phyloP scores from a whole-genome alignment of 1,140 invertebrate genomes.

The Zaprionus ornatus region DNA sequence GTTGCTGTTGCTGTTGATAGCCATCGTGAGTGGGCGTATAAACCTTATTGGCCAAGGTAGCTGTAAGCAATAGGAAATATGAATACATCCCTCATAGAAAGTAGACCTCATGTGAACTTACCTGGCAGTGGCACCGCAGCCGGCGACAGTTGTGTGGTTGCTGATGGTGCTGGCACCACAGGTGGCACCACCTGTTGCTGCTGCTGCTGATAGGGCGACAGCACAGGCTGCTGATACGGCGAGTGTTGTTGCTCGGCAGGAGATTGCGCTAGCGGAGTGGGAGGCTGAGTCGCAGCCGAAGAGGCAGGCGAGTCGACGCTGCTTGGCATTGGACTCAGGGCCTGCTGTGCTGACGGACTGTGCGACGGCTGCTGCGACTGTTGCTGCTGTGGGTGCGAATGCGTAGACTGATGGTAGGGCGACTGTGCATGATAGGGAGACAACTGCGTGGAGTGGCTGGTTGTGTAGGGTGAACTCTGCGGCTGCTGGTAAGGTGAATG shows the following conservation, averaged over 20 bases:
- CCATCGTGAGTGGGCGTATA: conserved; percentile 49
- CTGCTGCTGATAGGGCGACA: conserved; percentile 71
- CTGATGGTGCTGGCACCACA: conserved; percentile 49
- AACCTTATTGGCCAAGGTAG: conserved; percentile 49
- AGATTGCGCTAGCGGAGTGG: conserved; percentile 67
- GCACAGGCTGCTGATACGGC: conserved; percentile 75
- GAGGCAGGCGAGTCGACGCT: conserved; percentile 76
- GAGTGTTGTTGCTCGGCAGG: conserved; percentile 78
- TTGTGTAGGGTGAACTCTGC: conserved; percentile 84
- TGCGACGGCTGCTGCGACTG: conserved; percentile 54
- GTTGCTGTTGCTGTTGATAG: conserved; percentile 49
- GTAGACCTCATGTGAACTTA: conserved; percentile 2
- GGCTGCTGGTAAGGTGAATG: conserved; percentile 82
- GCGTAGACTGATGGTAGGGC: conserved; percentile 78
- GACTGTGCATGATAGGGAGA: conserved; percentile 84
- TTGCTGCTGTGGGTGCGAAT: conserved; percentile 52
- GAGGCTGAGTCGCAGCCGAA: conserved; percentile 75
- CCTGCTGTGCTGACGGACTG: conserved; percentile 63
- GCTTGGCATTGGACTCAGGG: conserved; percentile 69
- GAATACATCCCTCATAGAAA: background rate
- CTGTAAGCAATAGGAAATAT: background rate
- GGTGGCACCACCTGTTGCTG: conserved; percentile 52
- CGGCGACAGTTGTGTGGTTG: conserved; percentile 22
- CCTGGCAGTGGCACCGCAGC: conserved; percentile 42
- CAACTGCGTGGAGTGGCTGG: conserved; percentile 70